Evolutionary conservation across 2,888 invertebrate species (phyloP).

Genomic region (Caenorhabditis virilis): DNA sequence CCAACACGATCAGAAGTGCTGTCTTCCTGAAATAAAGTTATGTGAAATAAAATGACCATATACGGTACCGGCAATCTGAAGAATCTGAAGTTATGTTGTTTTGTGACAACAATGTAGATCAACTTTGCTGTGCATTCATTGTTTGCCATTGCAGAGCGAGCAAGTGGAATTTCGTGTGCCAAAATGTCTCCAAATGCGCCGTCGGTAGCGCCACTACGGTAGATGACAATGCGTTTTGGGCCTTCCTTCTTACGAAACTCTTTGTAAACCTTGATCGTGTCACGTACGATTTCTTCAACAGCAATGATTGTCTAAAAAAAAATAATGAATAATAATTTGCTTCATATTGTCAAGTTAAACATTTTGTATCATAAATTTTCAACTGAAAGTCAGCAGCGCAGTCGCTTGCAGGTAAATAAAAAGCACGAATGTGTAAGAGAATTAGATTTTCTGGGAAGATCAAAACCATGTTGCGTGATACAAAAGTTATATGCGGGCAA

Average conservation of each 20-base stretch:
- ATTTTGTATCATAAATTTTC: too few species aligned
- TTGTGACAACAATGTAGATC: constrained; percentile 53
- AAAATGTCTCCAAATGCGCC: constrained; percentile 45
- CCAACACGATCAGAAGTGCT: background rate
- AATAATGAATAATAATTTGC: too few species aligned
- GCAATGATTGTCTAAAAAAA: constrained; percentile 10
- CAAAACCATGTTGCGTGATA: too few species aligned
- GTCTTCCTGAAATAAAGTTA: background rate
- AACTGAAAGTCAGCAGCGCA: too few species aligned
- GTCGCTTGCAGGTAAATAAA: too few species aligned
- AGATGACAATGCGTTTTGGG: constrained; percentile 50
- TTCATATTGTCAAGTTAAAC: too few species aligned
- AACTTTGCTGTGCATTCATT: constrained; percentile 25
- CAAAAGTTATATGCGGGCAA: too few species aligned
- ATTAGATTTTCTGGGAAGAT: background rate
- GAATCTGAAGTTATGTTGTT: constrained; percentile 54
- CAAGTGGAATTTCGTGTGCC: constrained; percentile 53
- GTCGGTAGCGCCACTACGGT: constrained; percentile 53
- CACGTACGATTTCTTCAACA: constrained; percentile 20
- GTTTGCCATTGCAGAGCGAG: constrained; percentile 35
- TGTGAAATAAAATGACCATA: background rate
- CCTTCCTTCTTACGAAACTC: too few species aligned
- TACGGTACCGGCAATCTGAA: constrained; percentile 11
- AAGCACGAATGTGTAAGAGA: too few species aligned
- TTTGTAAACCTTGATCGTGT: constrained; percentile 1